A percentile compares a stretch with the other conserved stretches of the same genome.
phyloP scores from a whole-genome alignment of 2,888 invertebrate species.

The Hecatera dysodea region DNA sequence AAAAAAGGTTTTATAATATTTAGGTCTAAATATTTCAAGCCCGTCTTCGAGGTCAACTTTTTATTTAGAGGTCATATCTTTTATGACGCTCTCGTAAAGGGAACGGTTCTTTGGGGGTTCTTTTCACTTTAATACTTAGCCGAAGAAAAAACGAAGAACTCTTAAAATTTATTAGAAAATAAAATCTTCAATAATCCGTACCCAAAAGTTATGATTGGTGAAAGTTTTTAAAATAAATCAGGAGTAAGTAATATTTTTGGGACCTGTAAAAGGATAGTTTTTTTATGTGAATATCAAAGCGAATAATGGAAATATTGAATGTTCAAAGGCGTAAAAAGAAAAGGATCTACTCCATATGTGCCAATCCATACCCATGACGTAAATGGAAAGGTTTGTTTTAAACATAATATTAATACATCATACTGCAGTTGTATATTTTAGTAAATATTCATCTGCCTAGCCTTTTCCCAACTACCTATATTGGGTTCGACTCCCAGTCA shows the following conservation, averaged over 20 bases:
- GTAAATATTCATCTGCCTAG: no score
- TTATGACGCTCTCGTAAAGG: conserved; percentile 34
- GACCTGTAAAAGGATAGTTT: neutral
- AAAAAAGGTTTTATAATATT: neutral
- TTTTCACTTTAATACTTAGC: conserved; percentile 38
- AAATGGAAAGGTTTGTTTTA: no score
- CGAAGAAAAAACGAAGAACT: conserved; percentile 14
- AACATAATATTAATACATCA: no score
- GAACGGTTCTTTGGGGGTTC: conserved; percentile 15
- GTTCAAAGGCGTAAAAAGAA: neutral
- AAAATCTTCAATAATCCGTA: conserved; percentile 29
- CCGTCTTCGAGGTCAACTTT: conserved; percentile 8
- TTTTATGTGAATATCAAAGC: neutral
- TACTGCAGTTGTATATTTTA: no score
- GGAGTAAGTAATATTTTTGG: neutral
- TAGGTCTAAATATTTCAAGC: conserved; percentile 14
- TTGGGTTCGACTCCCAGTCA: no score
- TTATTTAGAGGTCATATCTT: conserved; percentile 38
- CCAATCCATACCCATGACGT: no score
- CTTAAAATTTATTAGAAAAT: conserved; percentile 45
- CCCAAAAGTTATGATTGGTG: conserved; percentile 17
- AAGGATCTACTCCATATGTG: no score
- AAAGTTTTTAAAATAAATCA: conserved; percentile 28
- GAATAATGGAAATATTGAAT: neutral
- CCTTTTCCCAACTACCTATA: no score